Conservation (phyloP, 2,888 invertebrate species). For the Theretra japonica region DNA sequence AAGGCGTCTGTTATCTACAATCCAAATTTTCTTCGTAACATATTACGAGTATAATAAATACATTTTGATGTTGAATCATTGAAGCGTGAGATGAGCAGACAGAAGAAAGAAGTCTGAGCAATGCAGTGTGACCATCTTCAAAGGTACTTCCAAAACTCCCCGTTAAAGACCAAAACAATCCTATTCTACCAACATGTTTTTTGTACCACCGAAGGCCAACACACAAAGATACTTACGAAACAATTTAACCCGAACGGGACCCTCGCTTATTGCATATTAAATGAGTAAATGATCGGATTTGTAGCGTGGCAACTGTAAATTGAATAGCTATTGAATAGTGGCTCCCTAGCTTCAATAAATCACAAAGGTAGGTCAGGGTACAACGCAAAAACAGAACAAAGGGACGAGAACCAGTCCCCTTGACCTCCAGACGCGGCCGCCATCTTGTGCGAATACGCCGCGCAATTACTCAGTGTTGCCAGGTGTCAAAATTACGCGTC, state of each 20-base stretch:
- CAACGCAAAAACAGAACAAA: constrained; percentile 61
- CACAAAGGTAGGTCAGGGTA: constrained; percentile 76
- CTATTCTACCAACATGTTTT: background rate
- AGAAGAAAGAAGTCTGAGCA: too few relatives aligned
- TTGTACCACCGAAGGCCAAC: background rate
- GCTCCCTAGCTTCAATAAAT: constrained; percentile 51
- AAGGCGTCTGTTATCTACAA: too few relatives aligned
- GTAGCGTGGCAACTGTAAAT: constrained; percentile 23
- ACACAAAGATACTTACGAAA: background rate
- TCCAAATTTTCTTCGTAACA: too few relatives aligned
- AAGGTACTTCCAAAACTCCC: too few relatives aligned
- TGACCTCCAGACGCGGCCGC: constrained; percentile 69
- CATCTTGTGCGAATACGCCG: constrained; percentile 38
- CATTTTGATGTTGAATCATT: too few relatives aligned
- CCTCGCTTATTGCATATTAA: background rate
- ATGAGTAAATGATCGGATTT: background rate
- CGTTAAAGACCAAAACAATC: too few relatives aligned
- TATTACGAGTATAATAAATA: too few relatives aligned
- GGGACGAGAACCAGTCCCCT: constrained; percentile 56
- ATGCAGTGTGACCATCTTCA: too few relatives aligned
- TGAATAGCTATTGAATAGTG: constrained; percentile 26
- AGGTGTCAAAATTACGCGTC: constrained; percentile 35
- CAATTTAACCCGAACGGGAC: background rate
- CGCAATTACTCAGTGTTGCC: constrained; percentile 36
- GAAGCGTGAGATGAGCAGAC: too few relatives aligned